phyloP scores from a whole-genome alignment of 2,888 invertebrate genomes.

The Bombyx huttoni region DNA sequence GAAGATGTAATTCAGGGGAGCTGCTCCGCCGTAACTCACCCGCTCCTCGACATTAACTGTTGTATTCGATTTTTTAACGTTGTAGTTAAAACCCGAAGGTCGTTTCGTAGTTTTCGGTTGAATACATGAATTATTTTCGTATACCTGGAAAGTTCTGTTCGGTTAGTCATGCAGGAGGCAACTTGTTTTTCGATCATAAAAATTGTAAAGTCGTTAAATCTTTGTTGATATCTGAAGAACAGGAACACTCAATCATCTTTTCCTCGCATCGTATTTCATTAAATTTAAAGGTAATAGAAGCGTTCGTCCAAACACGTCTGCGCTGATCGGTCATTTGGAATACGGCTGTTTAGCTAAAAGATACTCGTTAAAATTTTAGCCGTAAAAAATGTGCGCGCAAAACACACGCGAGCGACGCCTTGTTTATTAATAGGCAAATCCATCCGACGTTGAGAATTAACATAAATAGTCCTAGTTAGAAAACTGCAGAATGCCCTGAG shows the following conservation, averaged over 20 bases:
- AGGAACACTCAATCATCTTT: slow-evolving; percentile 1
- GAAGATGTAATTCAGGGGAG: slow-evolving; percentile 29
- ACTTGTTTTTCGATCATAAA: slow-evolving; percentile 6
- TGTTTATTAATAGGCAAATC: neutral
- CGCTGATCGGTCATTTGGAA: neutral
- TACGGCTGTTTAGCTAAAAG: neutral
- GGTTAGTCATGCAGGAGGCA: slow-evolving; percentile 12
- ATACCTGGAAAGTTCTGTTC: slow-evolving; percentile 12
- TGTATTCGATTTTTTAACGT: slow-evolving; percentile 50
- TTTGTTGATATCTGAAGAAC: slow-evolving; percentile 2
- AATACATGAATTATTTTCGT: slow-evolving; percentile 19
- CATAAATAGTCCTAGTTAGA: neutral
- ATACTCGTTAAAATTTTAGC: neutral
- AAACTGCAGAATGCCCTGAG: neutral
- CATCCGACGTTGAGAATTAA: neutral
- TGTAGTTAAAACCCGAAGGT: slow-evolving; percentile 48
- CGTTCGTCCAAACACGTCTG: neutral
- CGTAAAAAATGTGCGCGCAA: neutral
- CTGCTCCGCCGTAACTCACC: slow-evolving; percentile 42
- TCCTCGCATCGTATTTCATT: neutral
- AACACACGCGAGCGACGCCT: neutral
- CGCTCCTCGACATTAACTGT: slow-evolving; percentile 52
- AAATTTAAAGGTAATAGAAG: neutral
- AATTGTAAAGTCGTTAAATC: slow-evolving; percentile 4
- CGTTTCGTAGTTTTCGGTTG: slow-evolving; percentile 28